Evolutionary conservation across 2,888 invertebrate genomes (phyloP).

Genomic region (Phania funesta): DNA sequence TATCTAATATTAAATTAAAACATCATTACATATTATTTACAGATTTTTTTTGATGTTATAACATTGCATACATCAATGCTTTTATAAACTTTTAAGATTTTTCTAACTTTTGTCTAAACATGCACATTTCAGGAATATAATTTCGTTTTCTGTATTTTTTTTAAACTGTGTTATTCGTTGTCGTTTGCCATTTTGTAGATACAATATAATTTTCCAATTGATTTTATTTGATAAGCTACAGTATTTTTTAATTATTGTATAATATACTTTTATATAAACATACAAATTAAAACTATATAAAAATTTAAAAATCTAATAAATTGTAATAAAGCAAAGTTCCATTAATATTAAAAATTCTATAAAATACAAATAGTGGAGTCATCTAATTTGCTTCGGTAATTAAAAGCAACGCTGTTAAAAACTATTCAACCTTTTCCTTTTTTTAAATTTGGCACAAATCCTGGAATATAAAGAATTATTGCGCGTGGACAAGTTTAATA

Average conservation of each 20-base stretch:
- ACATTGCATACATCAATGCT: background rate
- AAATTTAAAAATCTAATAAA: slow-evolving; percentile 42
- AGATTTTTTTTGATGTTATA: slow-evolving; percentile 31
- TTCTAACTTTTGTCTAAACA: slow-evolving; percentile 6
- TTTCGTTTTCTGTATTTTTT: slow-evolving; percentile 14
- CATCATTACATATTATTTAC: background rate
- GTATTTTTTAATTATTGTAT: slow-evolving; percentile 63
- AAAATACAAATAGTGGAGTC: no score
- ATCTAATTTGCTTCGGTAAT: no score
- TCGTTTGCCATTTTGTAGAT: slow-evolving; percentile 42
- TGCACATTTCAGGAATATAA: background rate
- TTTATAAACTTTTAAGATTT: slow-evolving; percentile 47
- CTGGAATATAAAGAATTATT: no score
- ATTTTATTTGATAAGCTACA: slow-evolving; percentile 45
- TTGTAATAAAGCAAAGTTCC: slow-evolving; percentile 47
- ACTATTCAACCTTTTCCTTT: no score
- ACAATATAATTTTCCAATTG: slow-evolving; percentile 27
- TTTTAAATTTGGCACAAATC: no score
- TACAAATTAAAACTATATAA: slow-evolving; percentile 39
- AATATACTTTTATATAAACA: slow-evolving; percentile 53
- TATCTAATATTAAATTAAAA: slow-evolving; percentile 8
- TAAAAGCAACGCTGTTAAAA: no score
- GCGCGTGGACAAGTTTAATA: no score
- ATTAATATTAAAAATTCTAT: no score
- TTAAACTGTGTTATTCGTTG: slow-evolving; percentile 21